Conservation (phyloP, 1,140 invertebrate species). For the Trialeurodes vaporariorum region DNA sequence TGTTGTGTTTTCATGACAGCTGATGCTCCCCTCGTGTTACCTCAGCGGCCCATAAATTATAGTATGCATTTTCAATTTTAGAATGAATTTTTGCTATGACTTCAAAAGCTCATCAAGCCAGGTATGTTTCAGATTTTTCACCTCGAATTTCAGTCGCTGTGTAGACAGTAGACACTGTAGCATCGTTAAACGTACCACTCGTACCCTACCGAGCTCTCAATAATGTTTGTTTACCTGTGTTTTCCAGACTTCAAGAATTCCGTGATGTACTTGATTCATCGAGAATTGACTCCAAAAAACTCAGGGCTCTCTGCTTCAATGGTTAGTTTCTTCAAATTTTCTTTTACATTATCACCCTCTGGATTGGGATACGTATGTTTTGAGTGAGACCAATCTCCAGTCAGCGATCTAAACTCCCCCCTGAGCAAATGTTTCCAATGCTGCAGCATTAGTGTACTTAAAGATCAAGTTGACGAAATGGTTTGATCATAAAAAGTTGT, state of each 20-base stretch:
- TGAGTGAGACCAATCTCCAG: conserved; percentile 4
- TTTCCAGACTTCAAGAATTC: conserved; percentile 59
- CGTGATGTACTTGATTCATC: conserved; percentile 52
- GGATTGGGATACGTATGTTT: not conserved
- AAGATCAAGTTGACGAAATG: not conserved
- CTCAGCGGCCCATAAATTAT: too few species aligned
- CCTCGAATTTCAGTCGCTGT: not conserved
- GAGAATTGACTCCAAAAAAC: conserved; percentile 48
- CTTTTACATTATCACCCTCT: conserved; percentile 7
- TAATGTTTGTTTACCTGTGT: conserved; percentile 8
- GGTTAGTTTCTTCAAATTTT: conserved; percentile 40
- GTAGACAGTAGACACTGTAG: too few species aligned
- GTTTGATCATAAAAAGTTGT: conserved; percentile 2
- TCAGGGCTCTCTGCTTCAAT: conserved; percentile 60
- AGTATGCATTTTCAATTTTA: too few species aligned
- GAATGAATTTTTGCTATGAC: not conserved
- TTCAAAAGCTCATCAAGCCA: not conserved
- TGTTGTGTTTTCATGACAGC: too few species aligned
- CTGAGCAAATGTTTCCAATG: not conserved
- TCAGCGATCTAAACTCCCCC: too few species aligned
- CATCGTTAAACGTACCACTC: not conserved
- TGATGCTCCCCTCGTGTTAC: too few species aligned
- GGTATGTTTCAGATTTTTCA: not conserved
- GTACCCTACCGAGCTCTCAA: not conserved
- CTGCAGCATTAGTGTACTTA: not conserved